phyloP scores from a whole-genome alignment of 2,113 vertebrate genomes.

The Psilopsiagon aurifrons region DNA sequence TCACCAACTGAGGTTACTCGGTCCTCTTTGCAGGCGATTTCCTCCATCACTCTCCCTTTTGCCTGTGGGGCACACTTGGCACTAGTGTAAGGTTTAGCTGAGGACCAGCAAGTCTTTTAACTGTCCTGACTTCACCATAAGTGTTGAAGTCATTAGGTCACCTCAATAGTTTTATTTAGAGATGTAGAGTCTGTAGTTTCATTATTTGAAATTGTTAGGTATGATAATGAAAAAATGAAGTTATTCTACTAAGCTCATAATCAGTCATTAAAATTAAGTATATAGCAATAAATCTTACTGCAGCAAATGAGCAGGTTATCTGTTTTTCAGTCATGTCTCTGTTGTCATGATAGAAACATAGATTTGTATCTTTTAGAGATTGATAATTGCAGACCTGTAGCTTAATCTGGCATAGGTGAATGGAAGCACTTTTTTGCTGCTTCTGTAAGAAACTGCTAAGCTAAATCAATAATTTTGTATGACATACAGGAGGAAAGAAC shows the following conservation, averaged over 20 bases:
- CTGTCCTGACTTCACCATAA: not conserved
- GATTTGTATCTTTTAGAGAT: not conserved
- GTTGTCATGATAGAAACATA: not conserved
- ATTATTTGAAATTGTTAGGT: not conserved
- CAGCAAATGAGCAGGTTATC: not conserved
- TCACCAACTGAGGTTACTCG: not conserved
- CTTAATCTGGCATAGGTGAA: not conserved
- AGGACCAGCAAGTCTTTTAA: not conserved
- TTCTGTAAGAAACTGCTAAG: not conserved
- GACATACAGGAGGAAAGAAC: not conserved
- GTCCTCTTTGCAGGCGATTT: not conserved
- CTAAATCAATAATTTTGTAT: not conserved
- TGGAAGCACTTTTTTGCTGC: not conserved
- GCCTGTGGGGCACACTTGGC: rapidly evolving
- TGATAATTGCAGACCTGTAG: not conserved
- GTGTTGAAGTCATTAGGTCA: not conserved
- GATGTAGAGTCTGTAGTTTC: not conserved
- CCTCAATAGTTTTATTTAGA: not conserved
- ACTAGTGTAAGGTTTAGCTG: not conserved
- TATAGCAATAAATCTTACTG: not conserved
- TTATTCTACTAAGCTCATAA: not conserved
- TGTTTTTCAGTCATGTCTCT: not conserved
- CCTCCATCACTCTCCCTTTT: not conserved
- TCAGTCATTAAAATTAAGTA: not conserved
- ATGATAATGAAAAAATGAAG: not conserved